phyloP scores from a whole-genome alignment of 2,113 vertebrate genomes.

The Conger conger region DNA sequence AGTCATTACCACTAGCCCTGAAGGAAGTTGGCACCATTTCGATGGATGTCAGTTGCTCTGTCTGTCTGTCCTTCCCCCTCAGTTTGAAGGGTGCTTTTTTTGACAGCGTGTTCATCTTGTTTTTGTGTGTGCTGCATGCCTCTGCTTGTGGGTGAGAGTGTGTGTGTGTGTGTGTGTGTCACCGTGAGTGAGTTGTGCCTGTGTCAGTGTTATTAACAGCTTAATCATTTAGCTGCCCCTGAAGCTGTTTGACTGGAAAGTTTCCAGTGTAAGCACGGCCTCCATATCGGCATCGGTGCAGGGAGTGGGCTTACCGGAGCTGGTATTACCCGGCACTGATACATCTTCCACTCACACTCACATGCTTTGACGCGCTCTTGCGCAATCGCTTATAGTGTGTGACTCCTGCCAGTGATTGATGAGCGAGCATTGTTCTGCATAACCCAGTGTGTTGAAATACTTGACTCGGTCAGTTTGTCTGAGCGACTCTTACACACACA shows the following conservation, averaged over 20 bases:
- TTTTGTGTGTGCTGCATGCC: slow-evolving; percentile 28
- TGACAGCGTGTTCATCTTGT: slow-evolving; percentile 11
- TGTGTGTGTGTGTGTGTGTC: slow-evolving; percentile 10
- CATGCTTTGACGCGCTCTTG: slow-evolving; percentile 46
- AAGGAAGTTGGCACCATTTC: not conserved
- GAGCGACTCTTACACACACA: slow-evolving; percentile 24
- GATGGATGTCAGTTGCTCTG: not conserved
- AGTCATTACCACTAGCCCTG: not conserved
- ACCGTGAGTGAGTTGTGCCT: not conserved
- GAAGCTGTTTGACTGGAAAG: slow-evolving; percentile 31
- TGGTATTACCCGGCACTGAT: slow-evolving; percentile 15
- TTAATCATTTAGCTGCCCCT: slow-evolving; percentile 18
- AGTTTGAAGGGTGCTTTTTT: not conserved
- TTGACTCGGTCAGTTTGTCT: slow-evolving; percentile 40
- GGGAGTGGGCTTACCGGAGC: slow-evolving; percentile 7
- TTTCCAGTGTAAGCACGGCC: slow-evolving; percentile 24
- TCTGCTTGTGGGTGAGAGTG: too few relatives aligned
- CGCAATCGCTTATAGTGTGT: not conserved
- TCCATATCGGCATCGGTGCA: not conserved
- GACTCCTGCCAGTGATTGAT: slow-evolving; percentile 42
- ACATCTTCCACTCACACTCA: slow-evolving; percentile 47
- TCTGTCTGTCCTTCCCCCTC: too few relatives aligned
- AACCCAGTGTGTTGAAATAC: slow-evolving; percentile 43
- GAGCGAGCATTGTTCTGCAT: slow-evolving; percentile 34
- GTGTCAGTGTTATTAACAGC: slow-evolving; percentile 7